phyloP scores from a whole-genome alignment of 2,797 vertebrate genomes.

The Sarcoramphus papa region DNA sequence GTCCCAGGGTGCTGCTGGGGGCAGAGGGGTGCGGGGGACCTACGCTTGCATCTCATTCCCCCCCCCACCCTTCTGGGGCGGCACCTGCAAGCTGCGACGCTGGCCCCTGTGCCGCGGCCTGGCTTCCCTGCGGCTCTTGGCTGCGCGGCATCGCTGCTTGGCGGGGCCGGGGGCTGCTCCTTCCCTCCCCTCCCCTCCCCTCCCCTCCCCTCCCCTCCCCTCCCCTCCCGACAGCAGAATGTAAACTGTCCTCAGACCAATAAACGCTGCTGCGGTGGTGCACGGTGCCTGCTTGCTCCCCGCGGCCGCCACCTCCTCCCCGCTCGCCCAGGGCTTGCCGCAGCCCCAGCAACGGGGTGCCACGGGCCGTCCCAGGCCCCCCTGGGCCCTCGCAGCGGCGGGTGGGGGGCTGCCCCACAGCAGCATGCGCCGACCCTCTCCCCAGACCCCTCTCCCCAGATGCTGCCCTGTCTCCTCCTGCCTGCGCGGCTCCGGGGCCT shows the following conservation, averaged over 20 bases:
- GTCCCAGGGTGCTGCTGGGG: neutral
- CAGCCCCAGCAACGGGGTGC: accelerated
- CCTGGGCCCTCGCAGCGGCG: neutral
- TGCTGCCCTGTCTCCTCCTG: accelerated
- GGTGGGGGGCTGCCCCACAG: neutral
- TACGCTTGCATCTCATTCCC: neutral
- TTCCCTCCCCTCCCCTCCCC: too few relatives aligned
- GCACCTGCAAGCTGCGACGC: too few relatives aligned
- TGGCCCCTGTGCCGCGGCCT: too few relatives aligned
- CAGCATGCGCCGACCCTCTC: neutral
- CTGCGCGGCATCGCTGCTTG: neutral
- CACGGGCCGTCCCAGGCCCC: neutral
- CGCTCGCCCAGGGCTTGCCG: neutral
- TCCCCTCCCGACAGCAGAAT: neutral
- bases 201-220: too few relatives aligned
- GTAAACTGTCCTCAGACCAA: neutral
- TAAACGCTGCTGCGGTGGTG: neutral
- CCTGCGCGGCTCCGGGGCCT: neutral
- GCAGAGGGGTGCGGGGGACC: neutral
- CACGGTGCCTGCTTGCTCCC: neutral
- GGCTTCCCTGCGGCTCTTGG: neutral
- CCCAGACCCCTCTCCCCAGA: neutral
- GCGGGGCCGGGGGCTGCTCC: neutral
- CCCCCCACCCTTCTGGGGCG: neutral
- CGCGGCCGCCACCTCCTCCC: neutral